Conservation (phyloP, 2,113 vertebrate species). For the Microcebus ravelobensis region DNA sequence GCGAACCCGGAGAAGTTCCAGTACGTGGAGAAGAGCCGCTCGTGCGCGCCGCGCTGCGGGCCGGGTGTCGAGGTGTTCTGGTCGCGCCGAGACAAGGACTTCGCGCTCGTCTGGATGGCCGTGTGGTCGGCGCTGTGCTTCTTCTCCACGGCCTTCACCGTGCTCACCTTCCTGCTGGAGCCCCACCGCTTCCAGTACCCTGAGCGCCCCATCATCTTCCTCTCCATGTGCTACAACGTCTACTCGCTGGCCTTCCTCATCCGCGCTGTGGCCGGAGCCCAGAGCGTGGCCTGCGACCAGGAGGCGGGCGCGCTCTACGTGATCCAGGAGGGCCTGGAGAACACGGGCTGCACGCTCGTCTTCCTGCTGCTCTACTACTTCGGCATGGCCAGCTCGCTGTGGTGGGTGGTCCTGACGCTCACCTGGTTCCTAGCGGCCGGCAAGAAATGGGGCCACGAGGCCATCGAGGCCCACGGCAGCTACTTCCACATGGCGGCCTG, state of each 20-base stretch:
- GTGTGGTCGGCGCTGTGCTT: constrained; percentile 98
- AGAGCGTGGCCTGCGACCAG: constrained; percentile 97
- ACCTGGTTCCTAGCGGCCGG: constrained; percentile 98
- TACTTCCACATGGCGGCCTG: constrained; percentile 99
- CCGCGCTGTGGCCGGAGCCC: constrained; percentile 93
- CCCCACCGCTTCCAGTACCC: constrained; percentile 98
- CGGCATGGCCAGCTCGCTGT: constrained; percentile 98
- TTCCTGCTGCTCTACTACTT: constrained; percentile 99
- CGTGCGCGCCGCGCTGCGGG: constrained; percentile 94
- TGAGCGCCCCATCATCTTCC: constrained; percentile 98
- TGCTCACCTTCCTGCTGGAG: constrained; percentile 97
- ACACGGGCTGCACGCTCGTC: constrained; percentile 96
- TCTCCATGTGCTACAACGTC: constrained; percentile 99
- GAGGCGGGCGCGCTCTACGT: constrained; percentile 94
- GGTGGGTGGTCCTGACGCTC: constrained; percentile 98
- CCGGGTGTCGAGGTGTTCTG: constrained; percentile 95
- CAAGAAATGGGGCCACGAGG: constrained; percentile 99
- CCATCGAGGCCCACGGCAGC: constrained; percentile 97
- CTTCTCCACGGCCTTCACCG: constrained; percentile 96
- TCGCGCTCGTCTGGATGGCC: constrained; percentile 98
- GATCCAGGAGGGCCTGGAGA: constrained; percentile 97
- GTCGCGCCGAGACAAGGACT: constrained; percentile 96
- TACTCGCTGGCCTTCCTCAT: constrained; percentile 98
- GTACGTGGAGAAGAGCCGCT: constrained; percentile 95
- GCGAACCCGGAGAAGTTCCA: constrained; percentile 97